Evolutionary conservation across 2,113 vertebrate species (phyloP), one percentile per base, ranked within the genome.

Genomic region (Pluvialis apricaria): DNA sequence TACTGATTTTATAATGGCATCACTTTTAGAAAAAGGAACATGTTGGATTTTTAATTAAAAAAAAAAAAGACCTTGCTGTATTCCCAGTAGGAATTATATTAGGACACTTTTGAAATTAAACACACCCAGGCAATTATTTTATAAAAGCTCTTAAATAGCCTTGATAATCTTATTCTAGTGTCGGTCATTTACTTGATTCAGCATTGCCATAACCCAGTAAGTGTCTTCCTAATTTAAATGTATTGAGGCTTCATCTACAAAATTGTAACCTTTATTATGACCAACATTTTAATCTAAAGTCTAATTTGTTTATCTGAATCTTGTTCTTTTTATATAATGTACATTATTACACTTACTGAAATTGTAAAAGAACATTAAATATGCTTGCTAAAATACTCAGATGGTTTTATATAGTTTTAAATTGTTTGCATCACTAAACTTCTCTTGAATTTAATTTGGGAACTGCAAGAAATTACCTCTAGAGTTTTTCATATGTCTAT

Each of bases 161-260:
- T 80, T 40, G 61, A 72, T 54, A 94, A 81, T 79, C 28, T 89
- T 90, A 54, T 76, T 95, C 65, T 76, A 44, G 26, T 72, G 77
- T 79, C 9, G 3, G 65, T 94, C 70, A 89, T 95, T 97, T 87
- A 72, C 28, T 96, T 94, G 70, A 72, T 79, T 91, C 77, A 95
- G 21, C 22, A 71, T 60, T 90, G 20, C 45, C 32, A 36, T 84
- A 84, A 68, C 12, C n/a, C 32, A 82, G 34, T 45, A 86, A 54
- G 5, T 87, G 19, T 77, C 49, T 92, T 94, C 64, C 77, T 88
- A 96, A 94, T 95, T 82, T 62, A 94, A 97, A 64, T 85, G 8
- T 66, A 84, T 9, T 82, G 88, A 91, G 26, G 10, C 5, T 75
- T 95, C 66, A 32, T 80, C 52, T 82, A 57, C 34, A 72, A 57